Base-by-base conservation (phyloP, 2,113 vertebrate species). In the Noctilio leporinus region DNA sequence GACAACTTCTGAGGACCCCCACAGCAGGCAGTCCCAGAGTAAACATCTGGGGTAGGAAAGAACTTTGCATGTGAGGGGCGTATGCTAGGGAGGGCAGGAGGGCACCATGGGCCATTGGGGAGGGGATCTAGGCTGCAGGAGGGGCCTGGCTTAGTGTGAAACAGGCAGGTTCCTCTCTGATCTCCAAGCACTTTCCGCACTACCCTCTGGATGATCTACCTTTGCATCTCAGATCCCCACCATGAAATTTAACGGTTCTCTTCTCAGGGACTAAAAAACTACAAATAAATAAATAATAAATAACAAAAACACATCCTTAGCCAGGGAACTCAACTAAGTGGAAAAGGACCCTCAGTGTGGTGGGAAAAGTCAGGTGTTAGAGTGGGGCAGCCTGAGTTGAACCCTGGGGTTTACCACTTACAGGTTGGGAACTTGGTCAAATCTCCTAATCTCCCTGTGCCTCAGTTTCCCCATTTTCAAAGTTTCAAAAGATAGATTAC, bases 21-120 rank as follows among this genome's bases (percentile, higher is more conserved):
- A 24, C 22, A 69, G 51, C 15, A 15, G 47, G 10, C 0, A 26
- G 17, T 26, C n/a, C 84, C 77, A 45, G 8, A n/a, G 67, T 4
- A 24, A 62, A 70, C 55, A 3, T 47, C 64, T 70, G 40, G 17
- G 11, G 28, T 62, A 1, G 78, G 45, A 81, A 78, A 70, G 82
- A 69, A 28, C 47, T 14, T 15, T 40, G 57, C 55, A 5, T 2
- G 6, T 15, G 30, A 30, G 38, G 24, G 11, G 15, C 26, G 0
- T 4, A 4, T 55, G 55, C 14, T 5, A 38, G 82, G 55, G 53
- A 45, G 16, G 16, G n/a, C 0, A 0, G 35, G 33, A 35, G 12
- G 12, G n/a, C 14, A 3, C 6, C 0, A 0, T 0, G 3, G 9
- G 15, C 20, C n/a, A 1, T 1, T 6, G 33, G 49, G 5, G 12